phyloP scores from a whole-genome alignment of 1,140 invertebrate genomes.

The Heliconius congener region DNA sequence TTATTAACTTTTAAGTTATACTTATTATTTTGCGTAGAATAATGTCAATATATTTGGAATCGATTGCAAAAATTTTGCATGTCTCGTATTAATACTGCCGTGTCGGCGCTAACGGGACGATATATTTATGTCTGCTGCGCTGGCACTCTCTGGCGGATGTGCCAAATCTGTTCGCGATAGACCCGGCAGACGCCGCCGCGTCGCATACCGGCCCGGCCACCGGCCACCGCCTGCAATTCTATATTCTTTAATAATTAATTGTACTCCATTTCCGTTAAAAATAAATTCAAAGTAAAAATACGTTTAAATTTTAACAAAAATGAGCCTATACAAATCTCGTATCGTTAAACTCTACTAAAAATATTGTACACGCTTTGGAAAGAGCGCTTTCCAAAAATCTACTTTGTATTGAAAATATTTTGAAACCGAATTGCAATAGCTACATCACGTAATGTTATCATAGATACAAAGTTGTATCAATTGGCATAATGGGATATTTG shows the following conservation, averaged over 20 bases:
- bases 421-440: constrained; percentile 72
- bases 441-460: neutral
- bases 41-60: neutral
- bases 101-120: constrained; percentile 60
- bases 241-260: constrained; percentile 6
- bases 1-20: neutral
- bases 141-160: constrained; percentile 73
- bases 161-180: constrained; percentile 76
- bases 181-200: constrained; percentile 73
- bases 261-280: neutral
- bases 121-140: constrained; percentile 68
- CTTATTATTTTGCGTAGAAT: neutral
- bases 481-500: constrained; percentile 70
- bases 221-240: constrained; percentile 59
- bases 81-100: constrained; percentile 47
- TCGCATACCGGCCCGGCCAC: constrained; percentile 76
- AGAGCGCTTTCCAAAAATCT: constrained; percentile 16
- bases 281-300: no score
- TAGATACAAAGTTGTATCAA: constrained; percentile 24
- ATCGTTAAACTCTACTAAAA: neutral
- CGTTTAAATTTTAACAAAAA: no score
- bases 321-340: no score
- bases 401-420: constrained; percentile 74
- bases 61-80: constrained; percentile 33
- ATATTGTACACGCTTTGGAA: neutral